Evolutionary conservation across 2,797 vertebrate species (phyloP).

Genomic region (Coluber constrictor): DNA sequence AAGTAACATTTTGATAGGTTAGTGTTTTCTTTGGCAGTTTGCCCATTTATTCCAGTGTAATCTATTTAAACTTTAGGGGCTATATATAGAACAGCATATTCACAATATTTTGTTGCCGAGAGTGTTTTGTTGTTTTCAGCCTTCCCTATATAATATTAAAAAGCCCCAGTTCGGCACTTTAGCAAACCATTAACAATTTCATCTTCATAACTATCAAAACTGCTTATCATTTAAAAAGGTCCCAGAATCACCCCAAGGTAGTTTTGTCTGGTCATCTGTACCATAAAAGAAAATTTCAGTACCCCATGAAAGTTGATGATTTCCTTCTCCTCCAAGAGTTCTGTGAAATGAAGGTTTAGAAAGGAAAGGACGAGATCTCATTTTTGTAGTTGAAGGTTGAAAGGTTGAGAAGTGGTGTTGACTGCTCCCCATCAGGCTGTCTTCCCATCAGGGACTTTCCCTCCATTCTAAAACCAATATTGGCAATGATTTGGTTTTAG

Average conservation of each 20-base stretch:
- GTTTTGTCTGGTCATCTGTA: background rate
- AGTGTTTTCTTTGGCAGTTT: conserved; percentile 25
- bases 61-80: background rate
- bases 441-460: background rate
- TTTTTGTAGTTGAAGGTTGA: background rate
- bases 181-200: background rate
- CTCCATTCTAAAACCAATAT: too few relatives aligned
- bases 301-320: background rate
- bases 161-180: background rate
- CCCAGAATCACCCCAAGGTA: too few relatives aligned
- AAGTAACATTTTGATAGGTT: conserved; percentile 66
- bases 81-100: background rate
- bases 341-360: background rate
- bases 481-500: background rate
- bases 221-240: background rate
- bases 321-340: background rate
- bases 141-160: background rate
- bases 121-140: background rate
- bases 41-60: background rate
- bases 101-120: background rate
- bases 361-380: background rate
- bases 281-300: background rate
- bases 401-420: background rate
- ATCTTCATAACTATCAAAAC: too few relatives aligned
- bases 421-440: background rate